phyloP scores from a whole-genome alignment of 2,113 vertebrate species.

The Felis chaus region DNA sequence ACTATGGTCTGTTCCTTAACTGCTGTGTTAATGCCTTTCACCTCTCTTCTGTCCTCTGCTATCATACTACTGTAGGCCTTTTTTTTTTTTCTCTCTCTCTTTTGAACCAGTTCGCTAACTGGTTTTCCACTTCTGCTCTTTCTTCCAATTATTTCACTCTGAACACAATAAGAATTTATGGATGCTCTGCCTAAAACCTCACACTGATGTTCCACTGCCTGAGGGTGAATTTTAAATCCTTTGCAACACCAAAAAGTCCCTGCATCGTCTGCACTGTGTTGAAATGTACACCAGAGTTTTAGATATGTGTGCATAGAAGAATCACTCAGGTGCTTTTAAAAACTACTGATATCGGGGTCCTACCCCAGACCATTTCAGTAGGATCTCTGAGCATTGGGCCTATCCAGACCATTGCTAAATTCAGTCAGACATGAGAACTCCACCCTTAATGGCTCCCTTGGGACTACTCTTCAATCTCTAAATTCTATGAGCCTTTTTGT shows the following conservation, averaged over 20 bases:
- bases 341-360: not conserved
- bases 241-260: not conserved
- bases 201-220: not conserved
- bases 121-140: not conserved
- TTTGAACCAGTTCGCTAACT: not conserved
- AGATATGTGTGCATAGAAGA: not conserved
- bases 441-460: not conserved
- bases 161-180: not conserved
- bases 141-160: not conserved
- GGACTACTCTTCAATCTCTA: not conserved
- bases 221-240: not conserved
- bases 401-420: not conserved
- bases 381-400: not conserved
- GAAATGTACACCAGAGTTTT: not conserved
- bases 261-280: not conserved
- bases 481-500: not conserved
- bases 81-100: not conserved
- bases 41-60: not conserved
- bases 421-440: not conserved
- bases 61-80: not conserved
- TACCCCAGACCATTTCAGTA: not conserved
- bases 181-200: not conserved
- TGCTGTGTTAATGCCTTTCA: too few relatives aligned
- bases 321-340: not conserved
- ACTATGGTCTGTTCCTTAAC: not conserved